A percentile compares a stretch with the other conserved stretches of the same genome.
Conservation (phyloP, 2,888 invertebrate genomes). For the Drosophila cognata region DNA sequence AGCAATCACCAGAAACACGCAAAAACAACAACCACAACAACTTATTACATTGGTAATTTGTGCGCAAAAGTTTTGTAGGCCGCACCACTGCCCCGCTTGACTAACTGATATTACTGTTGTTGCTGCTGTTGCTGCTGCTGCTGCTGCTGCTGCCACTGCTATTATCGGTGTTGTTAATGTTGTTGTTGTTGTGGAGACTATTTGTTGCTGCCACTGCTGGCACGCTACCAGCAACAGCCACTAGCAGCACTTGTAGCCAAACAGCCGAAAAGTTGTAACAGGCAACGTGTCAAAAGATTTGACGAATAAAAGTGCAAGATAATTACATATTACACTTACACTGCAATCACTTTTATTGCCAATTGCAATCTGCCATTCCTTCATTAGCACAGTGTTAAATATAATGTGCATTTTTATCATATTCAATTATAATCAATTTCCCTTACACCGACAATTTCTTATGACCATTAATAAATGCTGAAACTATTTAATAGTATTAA, state of each 20-base stretch:
- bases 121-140: background rate
- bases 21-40: conserved; percentile 33
- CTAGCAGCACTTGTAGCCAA: conserved; percentile 11
- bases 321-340: conserved; percentile 36
- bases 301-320: conserved; percentile 53
- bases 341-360: conserved; percentile 17
- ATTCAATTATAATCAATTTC: background rate
- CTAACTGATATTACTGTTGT: conserved; percentile 28
- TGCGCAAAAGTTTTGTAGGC: conserved; percentile 55
- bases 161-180: background rate
- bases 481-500: background rate
- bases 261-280: conserved; percentile 36
- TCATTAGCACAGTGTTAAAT: background rate
- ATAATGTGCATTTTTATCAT: background rate
- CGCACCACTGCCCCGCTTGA: conserved; percentile 60
- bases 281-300: conserved; percentile 58
- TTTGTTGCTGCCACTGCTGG: conserved; percentile 34
- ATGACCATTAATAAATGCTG: background rate
- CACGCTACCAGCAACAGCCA: conserved; percentile 43
- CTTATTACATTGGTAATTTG: conserved; percentile 66
- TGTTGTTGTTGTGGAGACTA: conserved; percentile 20
- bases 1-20: conserved; percentile 46
- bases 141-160: background rate
- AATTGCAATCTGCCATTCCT: background rate
- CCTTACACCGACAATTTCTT: background rate